These are phyloP conservation scores for Lutjanus erythropterus DNA, from an alignment of 2,113 vertebrate species.

Conservation along the genomic window DNA sequence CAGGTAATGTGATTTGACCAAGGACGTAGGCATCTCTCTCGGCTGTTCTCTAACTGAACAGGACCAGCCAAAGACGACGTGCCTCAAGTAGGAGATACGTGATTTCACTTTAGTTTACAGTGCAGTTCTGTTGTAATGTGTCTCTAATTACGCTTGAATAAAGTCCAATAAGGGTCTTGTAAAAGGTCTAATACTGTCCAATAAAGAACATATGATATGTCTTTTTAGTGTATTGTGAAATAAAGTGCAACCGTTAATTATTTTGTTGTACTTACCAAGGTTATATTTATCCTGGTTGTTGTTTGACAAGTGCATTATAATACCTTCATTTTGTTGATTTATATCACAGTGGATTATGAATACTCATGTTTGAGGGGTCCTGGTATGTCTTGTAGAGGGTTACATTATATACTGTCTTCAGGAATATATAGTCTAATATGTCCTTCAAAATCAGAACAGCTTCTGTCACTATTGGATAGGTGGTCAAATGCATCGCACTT, in stretches of 20 bases:
- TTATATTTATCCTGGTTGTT: constrained; percentile 2
- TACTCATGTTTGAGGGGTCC: not conserved
- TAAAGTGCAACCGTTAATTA: not conserved
- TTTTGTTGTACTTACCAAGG: not conserved
- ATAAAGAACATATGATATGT: too few species aligned
- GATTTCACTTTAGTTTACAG: too few species aligned
- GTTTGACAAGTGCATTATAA: not conserved
- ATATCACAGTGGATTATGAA: not conserved
- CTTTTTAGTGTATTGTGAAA: too few species aligned
- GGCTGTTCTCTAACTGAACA: too few species aligned
- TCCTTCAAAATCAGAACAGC: not conserved
- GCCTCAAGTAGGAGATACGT: too few species aligned
- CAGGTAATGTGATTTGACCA: too few species aligned
- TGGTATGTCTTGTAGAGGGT: not conserved
- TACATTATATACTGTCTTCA: not conserved
- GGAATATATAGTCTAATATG: not conserved
- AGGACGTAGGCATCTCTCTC: too few species aligned
- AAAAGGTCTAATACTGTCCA: too few species aligned
- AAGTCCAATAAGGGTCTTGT: too few species aligned
- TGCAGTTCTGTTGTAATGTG: too few species aligned
- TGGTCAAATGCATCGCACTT: constrained; percentile 10
- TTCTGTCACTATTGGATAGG: constrained; percentile 15
- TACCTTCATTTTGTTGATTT: not conserved
- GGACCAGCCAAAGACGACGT: too few species aligned
- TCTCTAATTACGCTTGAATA: too few species aligned